Conservation (phyloP, 2,113 vertebrate species). For the Xenus cinereus region DNA sequence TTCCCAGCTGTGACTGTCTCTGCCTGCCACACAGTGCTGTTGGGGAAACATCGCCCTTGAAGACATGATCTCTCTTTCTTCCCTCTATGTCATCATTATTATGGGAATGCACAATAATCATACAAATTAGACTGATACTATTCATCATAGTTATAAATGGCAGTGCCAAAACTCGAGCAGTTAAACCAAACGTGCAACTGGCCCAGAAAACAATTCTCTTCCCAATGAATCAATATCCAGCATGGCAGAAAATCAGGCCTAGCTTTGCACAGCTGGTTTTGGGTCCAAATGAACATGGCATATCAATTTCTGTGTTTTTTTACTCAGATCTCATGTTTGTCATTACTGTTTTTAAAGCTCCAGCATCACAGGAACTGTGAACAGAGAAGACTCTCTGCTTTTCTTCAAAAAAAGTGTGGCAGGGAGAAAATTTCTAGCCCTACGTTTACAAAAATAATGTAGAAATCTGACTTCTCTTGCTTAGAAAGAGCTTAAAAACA, state of each 20-base stretch:
- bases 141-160: not conserved
- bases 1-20: not conserved
- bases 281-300: not conserved
- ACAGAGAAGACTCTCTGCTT: not conserved
- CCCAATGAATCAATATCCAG: not conserved
- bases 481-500: not conserved
- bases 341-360: not conserved
- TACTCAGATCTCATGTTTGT: not conserved
- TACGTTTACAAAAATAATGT: not conserved
- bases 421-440: not conserved
- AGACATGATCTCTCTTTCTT: not conserved
- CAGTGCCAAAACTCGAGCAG: not conserved
- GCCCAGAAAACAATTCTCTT: not conserved
- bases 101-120: not conserved
- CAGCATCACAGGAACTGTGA: not conserved
- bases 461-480: not conserved
- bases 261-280: not conserved
- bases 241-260: not conserved
- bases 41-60: not conserved
- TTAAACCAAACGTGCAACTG: rapidly evolving
- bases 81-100: not conserved
- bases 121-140: not conserved
- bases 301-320: not conserved
- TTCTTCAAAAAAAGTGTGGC: rapidly evolving
- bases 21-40: not conserved